These are phyloP conservation scores for Lagopus muta DNA, from an alignment of 2,113 vertebrate species.

Conservation along the genomic window DNA sequence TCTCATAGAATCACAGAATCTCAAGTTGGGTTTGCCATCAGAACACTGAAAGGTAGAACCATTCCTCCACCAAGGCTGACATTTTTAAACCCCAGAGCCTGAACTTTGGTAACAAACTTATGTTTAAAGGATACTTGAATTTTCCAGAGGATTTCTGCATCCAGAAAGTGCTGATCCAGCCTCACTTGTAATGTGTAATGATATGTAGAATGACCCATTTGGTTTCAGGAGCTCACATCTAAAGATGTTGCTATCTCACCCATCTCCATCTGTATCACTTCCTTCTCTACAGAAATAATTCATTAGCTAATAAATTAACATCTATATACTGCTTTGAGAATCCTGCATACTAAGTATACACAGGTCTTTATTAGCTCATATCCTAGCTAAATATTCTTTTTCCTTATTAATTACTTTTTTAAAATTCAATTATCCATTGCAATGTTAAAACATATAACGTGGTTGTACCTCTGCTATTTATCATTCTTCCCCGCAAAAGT, in stretches of 20 bases:
- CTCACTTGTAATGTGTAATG: not conserved
- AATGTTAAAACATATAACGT: not conserved
- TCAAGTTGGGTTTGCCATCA: slow-evolving; percentile 21
- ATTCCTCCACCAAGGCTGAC: not conserved
- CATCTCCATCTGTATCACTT: slow-evolving; percentile 35
- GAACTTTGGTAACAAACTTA: slow-evolving; percentile 22
- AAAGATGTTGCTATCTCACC: slow-evolving; percentile 23
- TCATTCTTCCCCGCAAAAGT: slow-evolving; percentile 8
- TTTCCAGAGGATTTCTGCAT: slow-evolving; percentile 22
- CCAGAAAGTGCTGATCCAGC: slow-evolving; percentile 43
- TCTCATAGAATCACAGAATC: not conserved
- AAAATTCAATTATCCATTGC: not conserved
- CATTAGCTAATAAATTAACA: slow-evolving; percentile 36
- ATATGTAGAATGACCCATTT: slow-evolving; percentile 14
- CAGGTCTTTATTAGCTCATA: slow-evolving; percentile 22
- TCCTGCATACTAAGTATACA: not conserved
- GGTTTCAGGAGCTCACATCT: not conserved
- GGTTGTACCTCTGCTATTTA: not conserved
- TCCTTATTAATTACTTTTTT: not conserved
- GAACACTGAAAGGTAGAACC: not conserved
- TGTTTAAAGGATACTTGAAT: slow-evolving; percentile 35
- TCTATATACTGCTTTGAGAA: not conserved
- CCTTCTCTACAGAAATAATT: slow-evolving; percentile 7
- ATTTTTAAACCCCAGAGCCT: slow-evolving; percentile 51
- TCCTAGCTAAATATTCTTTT: slow-evolving; percentile 29